Conservation (phyloP, 1,140 invertebrate genomes). For the Manduca sexta region DNA sequence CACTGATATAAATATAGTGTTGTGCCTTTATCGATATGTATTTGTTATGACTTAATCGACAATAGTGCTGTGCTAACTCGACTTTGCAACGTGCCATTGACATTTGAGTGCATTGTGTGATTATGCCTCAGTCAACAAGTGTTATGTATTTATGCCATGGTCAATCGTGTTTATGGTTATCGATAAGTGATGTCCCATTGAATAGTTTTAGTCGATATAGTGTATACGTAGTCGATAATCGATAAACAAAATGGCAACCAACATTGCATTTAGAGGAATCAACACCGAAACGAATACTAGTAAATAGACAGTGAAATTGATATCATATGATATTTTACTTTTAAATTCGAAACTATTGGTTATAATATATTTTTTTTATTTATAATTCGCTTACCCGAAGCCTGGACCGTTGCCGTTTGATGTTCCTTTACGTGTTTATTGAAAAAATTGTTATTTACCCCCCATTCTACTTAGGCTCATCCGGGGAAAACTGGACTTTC, state of each 20-base stretch:
- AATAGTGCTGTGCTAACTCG: no score
- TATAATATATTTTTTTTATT: constrained; percentile 21
- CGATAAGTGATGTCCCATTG: no score
- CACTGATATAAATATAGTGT: no score
- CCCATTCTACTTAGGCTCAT: constrained; percentile 9
- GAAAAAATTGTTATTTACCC: constrained; percentile 50
- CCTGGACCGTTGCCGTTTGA: constrained; percentile 41
- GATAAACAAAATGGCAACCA: constrained; percentile 49
- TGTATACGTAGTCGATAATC: no score
- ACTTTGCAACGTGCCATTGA: no score
- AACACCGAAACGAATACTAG: constrained; percentile 67
- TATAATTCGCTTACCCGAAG: constrained; percentile 48
- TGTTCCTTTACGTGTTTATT: constrained; percentile 71
- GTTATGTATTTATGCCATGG: no score
- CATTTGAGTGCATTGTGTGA: no score
- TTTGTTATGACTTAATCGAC: no score
- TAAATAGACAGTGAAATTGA: constrained; percentile 71
- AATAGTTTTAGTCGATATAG: no score
- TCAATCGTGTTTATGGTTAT: no score
- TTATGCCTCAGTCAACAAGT: no score
- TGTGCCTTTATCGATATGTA: no score
- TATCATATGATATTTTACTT: constrained; percentile 65
- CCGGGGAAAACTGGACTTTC: constrained; percentile 25
- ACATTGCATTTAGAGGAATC: constrained; percentile 63
- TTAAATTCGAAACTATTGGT: constrained; percentile 69